Base-by-base conservation (phyloP, 1,140 invertebrate genomes). In the Arctopsyche grandis region DNA sequence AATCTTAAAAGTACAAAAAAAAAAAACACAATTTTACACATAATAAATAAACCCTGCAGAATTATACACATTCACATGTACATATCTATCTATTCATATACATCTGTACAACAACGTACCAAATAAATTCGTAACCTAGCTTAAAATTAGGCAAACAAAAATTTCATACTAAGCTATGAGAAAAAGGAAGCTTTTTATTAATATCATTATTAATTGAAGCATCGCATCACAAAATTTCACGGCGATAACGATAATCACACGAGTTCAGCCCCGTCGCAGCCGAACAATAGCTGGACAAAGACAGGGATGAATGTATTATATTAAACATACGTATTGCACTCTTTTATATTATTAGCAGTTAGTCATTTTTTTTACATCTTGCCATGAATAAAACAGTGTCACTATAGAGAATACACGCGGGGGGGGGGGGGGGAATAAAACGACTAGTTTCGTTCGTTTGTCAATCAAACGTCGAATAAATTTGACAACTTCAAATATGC, bases 41-140 rank as follows among this genome's bases (percentile, higher is more conserved):
- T 29, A 76, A 76, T 76, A 76, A 76, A 76, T 76, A 76, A 76
- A 76, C 74, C 74, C 74, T 76, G 74, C 52, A 63, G 56, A 76
- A 63, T 76, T 29, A 63, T 22, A 74, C 46, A 70, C 46, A 52
- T 56, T 22, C 46, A 74, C 22, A 74, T 52, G 46, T 43, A 74
- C 7, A 0, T 74, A 29, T 44, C 16, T 52, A 52, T 52, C 10
- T 52, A 52, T 52, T 14, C 19, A 66, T 66, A 71, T 46, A 71
- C 21, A 71, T 38, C 14, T 71, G 69, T 46, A 71, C 44, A 46
- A 38, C 16, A 71, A 46, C 46, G 44, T 38, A 38, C 52, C 24
- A 56, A 44, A 24, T 71, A 75, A 44, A 38, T 70, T 70, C 4
- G n/a, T 63, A 76, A n/a, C 22, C 74, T 76, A 76, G 1, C 29